Evolutionary conservation across 2,888 invertebrate species (phyloP).

Genomic region (Prosapia bicincta): DNA sequence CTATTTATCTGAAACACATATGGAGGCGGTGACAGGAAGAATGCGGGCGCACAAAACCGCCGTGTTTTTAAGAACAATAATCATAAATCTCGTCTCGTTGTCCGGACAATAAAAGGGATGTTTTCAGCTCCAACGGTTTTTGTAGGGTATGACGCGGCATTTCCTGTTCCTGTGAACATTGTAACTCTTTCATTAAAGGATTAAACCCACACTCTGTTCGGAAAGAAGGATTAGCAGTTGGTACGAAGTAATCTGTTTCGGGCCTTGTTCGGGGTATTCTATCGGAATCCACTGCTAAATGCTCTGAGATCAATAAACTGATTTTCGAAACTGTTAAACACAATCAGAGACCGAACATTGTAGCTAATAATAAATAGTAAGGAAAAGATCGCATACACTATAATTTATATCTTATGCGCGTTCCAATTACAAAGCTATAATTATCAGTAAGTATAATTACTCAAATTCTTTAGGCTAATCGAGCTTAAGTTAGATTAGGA

Average conservation of each 20-base stretch:
- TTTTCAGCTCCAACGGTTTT: background rate
- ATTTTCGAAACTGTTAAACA: too few relatives aligned
- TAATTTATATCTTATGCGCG: too few relatives aligned
- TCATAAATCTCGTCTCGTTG: background rate
- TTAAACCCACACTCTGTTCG: background rate
- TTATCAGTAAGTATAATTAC: too few relatives aligned
- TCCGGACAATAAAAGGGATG: background rate
- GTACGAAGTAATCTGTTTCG: background rate
- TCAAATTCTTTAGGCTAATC: too few relatives aligned
- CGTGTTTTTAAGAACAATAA: background rate
- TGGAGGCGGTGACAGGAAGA: background rate
- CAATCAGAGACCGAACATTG: too few relatives aligned
- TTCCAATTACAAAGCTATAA: too few relatives aligned
- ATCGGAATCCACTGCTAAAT: too few relatives aligned
- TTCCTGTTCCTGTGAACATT: background rate
- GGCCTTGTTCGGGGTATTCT: too few relatives aligned
- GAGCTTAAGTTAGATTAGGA: too few relatives aligned
- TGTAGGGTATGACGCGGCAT: background rate
- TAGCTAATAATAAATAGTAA: too few relatives aligned
- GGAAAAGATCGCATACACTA: too few relatives aligned
- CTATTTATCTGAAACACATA: background rate
- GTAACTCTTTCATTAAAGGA: slow-evolving; percentile 2
- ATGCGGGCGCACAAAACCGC: background rate
- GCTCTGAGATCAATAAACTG: too few relatives aligned
- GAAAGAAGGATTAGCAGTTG: background rate